These are phyloP conservation scores for Ranitomeya imitator DNA, from an alignment of 2,113 vertebrate genomes.

Conservation along the genomic window DNA sequence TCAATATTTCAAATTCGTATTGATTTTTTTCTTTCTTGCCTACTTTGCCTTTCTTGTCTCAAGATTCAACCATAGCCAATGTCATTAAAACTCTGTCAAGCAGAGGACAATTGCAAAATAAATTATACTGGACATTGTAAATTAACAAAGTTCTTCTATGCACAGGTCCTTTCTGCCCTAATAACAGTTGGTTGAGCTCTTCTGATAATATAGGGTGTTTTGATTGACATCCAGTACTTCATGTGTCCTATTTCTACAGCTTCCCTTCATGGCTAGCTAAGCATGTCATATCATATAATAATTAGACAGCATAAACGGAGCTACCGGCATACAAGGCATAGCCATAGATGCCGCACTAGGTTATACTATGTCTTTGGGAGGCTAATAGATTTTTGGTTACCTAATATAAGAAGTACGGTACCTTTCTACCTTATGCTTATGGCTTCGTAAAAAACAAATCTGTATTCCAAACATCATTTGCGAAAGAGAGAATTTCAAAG, in stretches of 20 bases:
- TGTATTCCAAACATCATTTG: background rate
- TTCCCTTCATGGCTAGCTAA: conserved; percentile 28
- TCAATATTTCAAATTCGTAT: background rate
- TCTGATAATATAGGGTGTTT: background rate
- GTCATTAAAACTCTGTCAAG: background rate
- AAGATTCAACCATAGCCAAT: background rate
- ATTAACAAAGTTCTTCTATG: background rate
- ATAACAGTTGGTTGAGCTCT: background rate
- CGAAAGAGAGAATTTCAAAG: background rate
- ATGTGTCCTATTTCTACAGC: conserved; percentile 29
- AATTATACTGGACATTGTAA: background rate
- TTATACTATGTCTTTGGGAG: background rate
- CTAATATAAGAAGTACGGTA: background rate
- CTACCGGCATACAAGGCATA: background rate
- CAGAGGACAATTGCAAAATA: background rate
- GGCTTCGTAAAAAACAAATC: background rate
- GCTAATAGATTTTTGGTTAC: background rate
- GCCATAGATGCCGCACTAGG: background rate
- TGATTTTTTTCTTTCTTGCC: background rate
- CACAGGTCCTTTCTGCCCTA: background rate
- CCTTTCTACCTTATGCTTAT: background rate
- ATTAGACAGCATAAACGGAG: background rate
- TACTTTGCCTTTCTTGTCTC: background rate
- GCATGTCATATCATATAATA: conserved; percentile 13
- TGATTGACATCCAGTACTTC: conserved; percentile 11